Conservation (phyloP, 2,113 vertebrate species). For the Podilymbus podiceps region DNA sequence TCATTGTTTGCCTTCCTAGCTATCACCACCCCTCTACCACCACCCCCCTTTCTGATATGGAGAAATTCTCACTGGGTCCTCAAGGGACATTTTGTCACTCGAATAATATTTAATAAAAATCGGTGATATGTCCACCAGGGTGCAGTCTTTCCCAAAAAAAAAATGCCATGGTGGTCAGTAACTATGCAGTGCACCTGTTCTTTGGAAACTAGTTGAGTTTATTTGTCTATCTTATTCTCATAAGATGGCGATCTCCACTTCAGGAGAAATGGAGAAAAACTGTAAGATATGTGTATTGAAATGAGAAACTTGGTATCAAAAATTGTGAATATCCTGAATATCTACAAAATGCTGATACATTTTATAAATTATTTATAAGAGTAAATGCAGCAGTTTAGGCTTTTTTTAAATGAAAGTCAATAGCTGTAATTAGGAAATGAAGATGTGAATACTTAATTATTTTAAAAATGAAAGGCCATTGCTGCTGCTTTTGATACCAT, state of each 20-base stretch:
- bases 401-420: neutral
- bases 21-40: too few relatives aligned
- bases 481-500: neutral
- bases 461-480: neutral
- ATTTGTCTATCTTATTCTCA: fast-evolving
- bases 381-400: neutral
- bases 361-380: neutral
- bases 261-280: neutral
- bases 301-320: neutral
- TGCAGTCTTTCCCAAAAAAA: constrained; percentile 26
- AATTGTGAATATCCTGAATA: neutral
- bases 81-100: neutral
- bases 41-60: neutral
- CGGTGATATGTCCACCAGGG: neutral
- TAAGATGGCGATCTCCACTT: neutral
- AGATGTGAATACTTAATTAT: neutral
- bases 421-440: neutral
- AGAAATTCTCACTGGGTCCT: neutral
- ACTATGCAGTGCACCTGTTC: neutral
- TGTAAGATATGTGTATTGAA: neutral
- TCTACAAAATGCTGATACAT: neutral
- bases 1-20: neutral
- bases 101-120: neutral
- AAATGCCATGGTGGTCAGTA: neutral
- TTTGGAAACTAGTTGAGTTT: neutral